These are phyloP conservation scores for Zaprionus nigranus DNA, from an alignment of 1,140 invertebrate species.

Conservation along the genomic window DNA sequence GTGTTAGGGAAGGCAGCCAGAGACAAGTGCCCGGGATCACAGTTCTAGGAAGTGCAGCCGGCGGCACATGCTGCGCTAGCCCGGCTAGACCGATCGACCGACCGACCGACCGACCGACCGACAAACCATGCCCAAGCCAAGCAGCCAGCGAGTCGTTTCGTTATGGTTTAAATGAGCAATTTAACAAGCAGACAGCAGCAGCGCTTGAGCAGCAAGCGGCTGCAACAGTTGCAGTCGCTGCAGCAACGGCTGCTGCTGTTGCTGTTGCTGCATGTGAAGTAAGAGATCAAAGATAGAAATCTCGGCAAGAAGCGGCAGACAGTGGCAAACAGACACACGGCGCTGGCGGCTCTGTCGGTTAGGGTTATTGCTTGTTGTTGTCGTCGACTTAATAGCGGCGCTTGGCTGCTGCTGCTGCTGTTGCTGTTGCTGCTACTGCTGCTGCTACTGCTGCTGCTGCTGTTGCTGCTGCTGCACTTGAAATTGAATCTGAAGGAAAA, in stretches of 20 bases:
- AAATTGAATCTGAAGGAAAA: slow-evolving; percentile 81
- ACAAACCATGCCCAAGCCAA: slow-evolving; percentile 39
- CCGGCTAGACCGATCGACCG: slow-evolving; percentile 21
- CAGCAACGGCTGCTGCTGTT: slow-evolving; percentile 33
- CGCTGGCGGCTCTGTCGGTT: slow-evolving; percentile 69
- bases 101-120: background rate
- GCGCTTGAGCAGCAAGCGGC: slow-evolving; percentile 50
- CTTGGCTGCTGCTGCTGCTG: slow-evolving; percentile 63
- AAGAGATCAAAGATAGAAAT: slow-evolving; percentile 82
- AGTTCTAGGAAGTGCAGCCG: slow-evolving; percentile 65
- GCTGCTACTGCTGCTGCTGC: slow-evolving; percentile 56
- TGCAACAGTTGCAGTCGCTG: slow-evolving; percentile 46
- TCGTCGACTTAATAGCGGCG: slow-evolving; percentile 81
- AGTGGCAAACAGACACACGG: slow-evolving; percentile 71
- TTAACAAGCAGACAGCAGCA: slow-evolving; percentile 80
- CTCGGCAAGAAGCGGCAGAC: slow-evolving; percentile 80
- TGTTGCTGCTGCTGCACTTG: slow-evolving; percentile 69
- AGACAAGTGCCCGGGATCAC: slow-evolving; percentile 53
- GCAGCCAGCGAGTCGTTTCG: slow-evolving; percentile 53
- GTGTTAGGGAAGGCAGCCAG: background rate
- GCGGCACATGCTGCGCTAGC: slow-evolving; percentile 64
- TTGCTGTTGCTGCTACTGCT: no score
- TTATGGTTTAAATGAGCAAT: slow-evolving; percentile 82
- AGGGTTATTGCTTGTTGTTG: slow-evolving; percentile 82
- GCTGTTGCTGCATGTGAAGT: slow-evolving; percentile 69